These are phyloP conservation scores for Brachionus rubens DNA, from an alignment of 1,140 invertebrate genomes.

Conservation along the genomic window DNA sequence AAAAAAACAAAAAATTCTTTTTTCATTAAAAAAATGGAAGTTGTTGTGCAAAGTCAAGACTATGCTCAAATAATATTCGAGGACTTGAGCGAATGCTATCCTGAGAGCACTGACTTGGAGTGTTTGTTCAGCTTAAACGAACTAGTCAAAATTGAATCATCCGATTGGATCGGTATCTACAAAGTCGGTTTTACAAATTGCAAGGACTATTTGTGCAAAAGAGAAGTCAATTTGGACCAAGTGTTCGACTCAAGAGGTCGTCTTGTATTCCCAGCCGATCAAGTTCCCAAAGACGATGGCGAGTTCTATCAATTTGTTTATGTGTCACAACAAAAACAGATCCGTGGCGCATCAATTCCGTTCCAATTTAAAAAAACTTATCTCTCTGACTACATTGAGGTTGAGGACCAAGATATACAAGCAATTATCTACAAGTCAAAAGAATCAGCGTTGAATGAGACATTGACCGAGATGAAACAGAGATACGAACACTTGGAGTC, in stretches of 20 bases:
- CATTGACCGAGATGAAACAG: slow-evolving; percentile 13
- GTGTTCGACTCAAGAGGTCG: slow-evolving; percentile 50
- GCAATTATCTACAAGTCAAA: slow-evolving; percentile 45
- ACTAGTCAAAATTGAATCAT: slow-evolving; percentile 49
- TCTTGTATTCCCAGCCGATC: slow-evolving; percentile 52
- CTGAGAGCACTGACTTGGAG: slow-evolving; percentile 54
- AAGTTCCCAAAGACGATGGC: slow-evolving; percentile 58
- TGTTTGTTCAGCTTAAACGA: slow-evolving; percentile 54
- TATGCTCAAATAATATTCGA: slow-evolving; percentile 57
- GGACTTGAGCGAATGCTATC: slow-evolving; percentile 54
- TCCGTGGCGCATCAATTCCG: slow-evolving; percentile 59
- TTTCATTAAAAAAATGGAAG: too few species aligned
- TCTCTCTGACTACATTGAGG: slow-evolving; percentile 56
- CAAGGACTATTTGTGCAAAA: slow-evolving; percentile 52
- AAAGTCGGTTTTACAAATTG: slow-evolving; percentile 55
- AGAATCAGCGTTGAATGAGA: background rate
- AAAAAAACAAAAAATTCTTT: too few species aligned
- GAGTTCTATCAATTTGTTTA: slow-evolving; percentile 62
- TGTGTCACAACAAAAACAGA: slow-evolving; percentile 53
- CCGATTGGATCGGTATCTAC: slow-evolving; percentile 58
- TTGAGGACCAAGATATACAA: slow-evolving; percentile 56
- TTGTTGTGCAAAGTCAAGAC: slow-evolving; percentile 48
- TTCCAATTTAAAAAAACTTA: slow-evolving; percentile 57
- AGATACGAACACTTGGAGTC: background rate
- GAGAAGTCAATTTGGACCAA: slow-evolving; percentile 49